Percentiles rank a stretch among this genome's conserved stretches.
phyloP scores from a whole-genome alignment of 2,797 vertebrate species.

The Pyrocephalus nanus region DNA sequence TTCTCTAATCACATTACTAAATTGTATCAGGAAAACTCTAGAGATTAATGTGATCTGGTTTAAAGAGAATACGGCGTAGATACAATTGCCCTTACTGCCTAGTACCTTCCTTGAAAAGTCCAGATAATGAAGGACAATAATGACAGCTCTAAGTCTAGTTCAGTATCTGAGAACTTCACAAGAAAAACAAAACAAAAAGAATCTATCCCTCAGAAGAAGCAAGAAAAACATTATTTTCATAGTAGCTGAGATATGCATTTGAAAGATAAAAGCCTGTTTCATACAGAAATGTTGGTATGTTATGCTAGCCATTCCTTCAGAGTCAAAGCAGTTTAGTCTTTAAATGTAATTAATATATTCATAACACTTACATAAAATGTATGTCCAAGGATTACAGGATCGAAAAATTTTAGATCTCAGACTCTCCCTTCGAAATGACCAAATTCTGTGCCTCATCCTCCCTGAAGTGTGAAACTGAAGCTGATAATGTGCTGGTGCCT shows the following conservation, averaged over 20 bases:
- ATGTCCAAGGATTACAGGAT: background rate
- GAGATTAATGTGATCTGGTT: background rate
- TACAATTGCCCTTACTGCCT: background rate
- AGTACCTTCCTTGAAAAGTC: background rate
- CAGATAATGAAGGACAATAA: background rate
- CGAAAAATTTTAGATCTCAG: background rate
- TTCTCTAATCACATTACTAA: background rate
- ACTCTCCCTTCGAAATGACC: background rate
- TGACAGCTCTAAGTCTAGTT: background rate
- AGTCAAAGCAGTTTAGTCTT: background rate
- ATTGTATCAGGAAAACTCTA: background rate
- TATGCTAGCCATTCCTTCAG: background rate
- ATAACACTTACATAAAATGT: background rate
- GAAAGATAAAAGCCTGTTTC: background rate
- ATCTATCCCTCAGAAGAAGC: background rate
- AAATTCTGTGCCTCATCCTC: background rate
- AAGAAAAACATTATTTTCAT: background rate
- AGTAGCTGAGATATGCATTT: background rate
- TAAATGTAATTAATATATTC: background rate
- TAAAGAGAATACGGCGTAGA: background rate
- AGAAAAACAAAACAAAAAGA: background rate
- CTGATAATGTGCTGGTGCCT: background rate
- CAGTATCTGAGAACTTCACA: background rate
- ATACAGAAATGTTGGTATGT: background rate
- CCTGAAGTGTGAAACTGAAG: background rate